Base-by-base conservation (phyloP, 2,888 invertebrate species). In the Mythimna ferrago region DNA sequence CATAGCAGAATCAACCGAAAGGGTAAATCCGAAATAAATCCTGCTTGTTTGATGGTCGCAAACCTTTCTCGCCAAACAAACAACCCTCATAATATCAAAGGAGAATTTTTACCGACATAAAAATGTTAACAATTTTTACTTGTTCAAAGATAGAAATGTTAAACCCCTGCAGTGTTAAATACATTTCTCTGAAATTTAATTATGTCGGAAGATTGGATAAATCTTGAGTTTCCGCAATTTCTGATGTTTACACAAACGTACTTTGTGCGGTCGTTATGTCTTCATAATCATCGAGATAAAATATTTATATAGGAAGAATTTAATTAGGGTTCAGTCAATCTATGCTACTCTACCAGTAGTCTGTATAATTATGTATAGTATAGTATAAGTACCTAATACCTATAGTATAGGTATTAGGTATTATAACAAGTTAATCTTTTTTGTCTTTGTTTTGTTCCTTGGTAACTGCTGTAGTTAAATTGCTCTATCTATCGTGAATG, bases 161-260 rank as follows among this genome's bases (percentile, higher is more conserved):
- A 53, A 66, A 48, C 19, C n/a, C n/a, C 53, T 41, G 69, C 64
- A 65, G 82, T 65, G 57, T 68, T 57, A 68, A 76, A 63, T 76
- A 56, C 63, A 56, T 81, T 81, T 78, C 54, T 26, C n/a, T 54
- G 54, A 81, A 74, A 76, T 78, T 67, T 76, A 67, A 78, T 78
- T 64, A 81, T 61, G 54, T 56, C 41, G 5, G 56, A 35, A 64
- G 14, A 60, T 75, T 67, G 26, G 21, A 66, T 51, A 54, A n/a
- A 66, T 56, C 58, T 81, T 76, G 51, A 77, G 63, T 67, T 60
- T 35, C 68, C 48, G 54, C 57, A 69, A 61, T 58, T 80, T 79
- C 14, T 60, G 57, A 57, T 71, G 66, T 72, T 71, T 76, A 77
- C 38, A 67, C 64, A 76, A 72, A 68, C 26, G 9, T 58, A 64